Percentiles rank a stretch among this genome's conserved stretches.
Conservation (phyloP, 2,888 invertebrate species). For the Acleris emargana region DNA sequence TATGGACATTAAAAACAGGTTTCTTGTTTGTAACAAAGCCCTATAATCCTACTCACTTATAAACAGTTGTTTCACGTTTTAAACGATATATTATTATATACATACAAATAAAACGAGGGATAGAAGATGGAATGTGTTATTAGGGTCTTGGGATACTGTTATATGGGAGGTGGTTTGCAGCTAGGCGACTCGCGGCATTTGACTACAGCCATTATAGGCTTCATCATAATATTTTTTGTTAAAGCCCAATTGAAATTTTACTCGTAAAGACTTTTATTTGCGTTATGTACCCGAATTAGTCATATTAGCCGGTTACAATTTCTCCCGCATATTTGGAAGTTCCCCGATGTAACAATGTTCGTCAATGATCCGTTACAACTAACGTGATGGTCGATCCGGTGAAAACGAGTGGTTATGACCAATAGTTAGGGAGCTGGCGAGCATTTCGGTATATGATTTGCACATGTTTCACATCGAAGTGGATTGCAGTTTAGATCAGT, state of each 20-base stretch:
- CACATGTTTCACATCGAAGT: too few relatives aligned
- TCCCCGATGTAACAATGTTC: neutral
- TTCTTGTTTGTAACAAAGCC: neutral
- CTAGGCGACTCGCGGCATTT: too few relatives aligned
- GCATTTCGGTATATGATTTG: too few relatives aligned
- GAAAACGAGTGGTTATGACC: neutral
- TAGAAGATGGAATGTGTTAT: too few relatives aligned
- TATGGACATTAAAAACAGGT: slow-evolving; percentile 5
- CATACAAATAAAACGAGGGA: too few relatives aligned
- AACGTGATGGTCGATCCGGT: neutral
- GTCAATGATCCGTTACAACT: neutral
- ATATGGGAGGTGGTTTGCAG: too few relatives aligned
- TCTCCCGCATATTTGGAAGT: neutral
- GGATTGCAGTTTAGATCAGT: too few relatives aligned
- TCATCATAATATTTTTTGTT: neutral
- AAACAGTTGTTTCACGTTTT: neutral
- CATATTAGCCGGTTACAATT: neutral
- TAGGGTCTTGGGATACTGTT: too few relatives aligned
- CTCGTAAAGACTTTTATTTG: neutral
- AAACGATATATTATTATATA: too few relatives aligned
- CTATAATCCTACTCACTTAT: neutral
- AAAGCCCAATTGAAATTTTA: neutral
- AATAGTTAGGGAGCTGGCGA: too few relatives aligned
- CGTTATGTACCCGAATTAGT: neutral
- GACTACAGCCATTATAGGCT: too few relatives aligned